phyloP scores from a whole-genome alignment of 2,113 vertebrate species.

The Diphyllodes magnificus region DNA sequence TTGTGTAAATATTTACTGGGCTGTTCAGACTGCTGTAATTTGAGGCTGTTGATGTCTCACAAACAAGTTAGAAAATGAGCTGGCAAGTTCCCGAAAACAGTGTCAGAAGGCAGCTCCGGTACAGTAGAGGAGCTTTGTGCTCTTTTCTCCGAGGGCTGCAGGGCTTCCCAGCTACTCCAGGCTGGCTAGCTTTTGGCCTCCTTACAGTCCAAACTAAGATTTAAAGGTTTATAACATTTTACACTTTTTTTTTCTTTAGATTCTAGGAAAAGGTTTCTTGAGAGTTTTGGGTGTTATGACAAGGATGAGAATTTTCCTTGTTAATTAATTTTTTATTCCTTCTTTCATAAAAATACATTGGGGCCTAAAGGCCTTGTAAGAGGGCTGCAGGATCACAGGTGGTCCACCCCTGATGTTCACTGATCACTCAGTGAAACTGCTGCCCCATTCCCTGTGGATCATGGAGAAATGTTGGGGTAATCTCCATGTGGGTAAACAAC shows the following conservation, averaged over 20 bases:
- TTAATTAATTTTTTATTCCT: background rate
- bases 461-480: background rate
- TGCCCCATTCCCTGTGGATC: background rate
- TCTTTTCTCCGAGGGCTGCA: background rate
- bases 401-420: background rate
- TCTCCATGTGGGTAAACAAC: background rate
- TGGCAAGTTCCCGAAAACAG: constrained; percentile 56
- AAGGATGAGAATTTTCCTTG: background rate
- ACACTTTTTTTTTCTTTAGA: background rate
- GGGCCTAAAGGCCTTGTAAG: background rate
- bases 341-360: background rate
- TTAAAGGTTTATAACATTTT: background rate
- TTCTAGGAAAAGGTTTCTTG: background rate
- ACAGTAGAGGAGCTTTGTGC: constrained; percentile 10
- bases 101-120: constrained; percentile 26
- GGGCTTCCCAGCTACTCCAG: background rate
- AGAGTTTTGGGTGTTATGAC: background rate
- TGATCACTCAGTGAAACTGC: background rate
- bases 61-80: constrained; percentile 56
- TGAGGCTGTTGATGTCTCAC: constrained; percentile 58
- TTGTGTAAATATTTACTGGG: constrained; percentile 68
- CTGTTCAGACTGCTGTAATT: constrained; percentile 42
- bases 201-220: background rate
- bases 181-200: background rate
- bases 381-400: background rate